These are phyloP conservation scores for Agrenia bidenticulata DNA, from an alignment of 2,888 invertebrate species.

Conservation along the genomic window DNA sequence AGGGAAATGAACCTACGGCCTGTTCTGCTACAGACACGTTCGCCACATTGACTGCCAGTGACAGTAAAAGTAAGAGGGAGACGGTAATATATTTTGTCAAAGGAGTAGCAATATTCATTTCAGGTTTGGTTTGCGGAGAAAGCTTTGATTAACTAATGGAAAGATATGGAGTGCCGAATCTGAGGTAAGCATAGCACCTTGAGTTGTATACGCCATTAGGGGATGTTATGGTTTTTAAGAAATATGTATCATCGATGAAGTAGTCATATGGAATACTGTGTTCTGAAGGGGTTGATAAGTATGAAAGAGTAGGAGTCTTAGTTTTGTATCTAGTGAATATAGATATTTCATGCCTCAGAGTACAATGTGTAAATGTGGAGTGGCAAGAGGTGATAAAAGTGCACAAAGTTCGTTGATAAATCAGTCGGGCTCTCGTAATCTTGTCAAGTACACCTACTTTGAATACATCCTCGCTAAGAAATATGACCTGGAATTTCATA, in stretches of 20 bases:
- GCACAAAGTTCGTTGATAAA: slow-evolving; percentile 49
- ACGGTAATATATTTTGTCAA: no score
- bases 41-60: no score
- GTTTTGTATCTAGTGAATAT: slow-evolving; percentile 4
- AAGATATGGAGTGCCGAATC: no score
- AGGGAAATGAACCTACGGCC: no score
- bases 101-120: no score
- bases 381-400: slow-evolving; percentile 46
- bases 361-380: slow-evolving; percentile 36
- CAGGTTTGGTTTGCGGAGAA: not conserved
- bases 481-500: slow-evolving; percentile 38
- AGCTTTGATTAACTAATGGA: slow-evolving; percentile 16
- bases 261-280: not conserved
- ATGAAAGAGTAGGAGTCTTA: no score
- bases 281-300: slow-evolving; percentile 12
- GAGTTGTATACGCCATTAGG: no score
- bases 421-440: slow-evolving; percentile 48
- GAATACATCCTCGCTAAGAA: slow-evolving; percentile 45
- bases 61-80: no score
- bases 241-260: not conserved
- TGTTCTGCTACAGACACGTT: no score
- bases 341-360: slow-evolving; percentile 20
- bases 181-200: no score
- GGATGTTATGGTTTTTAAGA: no score
- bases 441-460: slow-evolving; percentile 49